These are phyloP conservation scores for Valencia hispanica DNA, from an alignment of 2,797 vertebrate genomes.

Conservation along the genomic window DNA sequence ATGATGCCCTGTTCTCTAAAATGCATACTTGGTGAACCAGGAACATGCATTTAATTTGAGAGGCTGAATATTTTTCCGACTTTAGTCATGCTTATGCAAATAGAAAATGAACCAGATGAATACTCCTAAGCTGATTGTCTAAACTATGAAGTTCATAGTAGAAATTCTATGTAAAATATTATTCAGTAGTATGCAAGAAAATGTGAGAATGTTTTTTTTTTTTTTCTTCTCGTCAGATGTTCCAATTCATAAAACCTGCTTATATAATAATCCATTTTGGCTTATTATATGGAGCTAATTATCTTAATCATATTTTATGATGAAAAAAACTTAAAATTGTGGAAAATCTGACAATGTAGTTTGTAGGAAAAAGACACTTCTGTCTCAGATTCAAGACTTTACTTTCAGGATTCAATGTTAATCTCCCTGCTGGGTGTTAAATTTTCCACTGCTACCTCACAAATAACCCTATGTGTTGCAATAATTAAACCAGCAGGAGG, in stretches of 20 bases:
- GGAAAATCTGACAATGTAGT: neutral
- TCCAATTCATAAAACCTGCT: neutral
- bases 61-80: slow-evolving; percentile 13
- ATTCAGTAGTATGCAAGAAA: no score
- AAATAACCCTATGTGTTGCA: slow-evolving; percentile 46
- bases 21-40: neutral
- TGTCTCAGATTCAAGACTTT: slow-evolving; percentile 12
- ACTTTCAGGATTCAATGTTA: slow-evolving; percentile 26
- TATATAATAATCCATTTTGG: neutral
- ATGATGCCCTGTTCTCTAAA: neutral
- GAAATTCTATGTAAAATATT: slow-evolving; percentile 23
- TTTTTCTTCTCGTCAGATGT: neutral
- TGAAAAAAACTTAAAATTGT: neutral
- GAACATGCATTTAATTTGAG: slow-evolving; percentile 2
- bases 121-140: slow-evolving; percentile 6
- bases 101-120: slow-evolving; percentile 12
- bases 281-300: neutral
- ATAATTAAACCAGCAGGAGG: slow-evolving; percentile 67
- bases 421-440: slow-evolving; percentile 39
- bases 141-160: slow-evolving; percentile 26
- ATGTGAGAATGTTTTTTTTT: neutral
- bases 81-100: slow-evolving; percentile 31
- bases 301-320: neutral
- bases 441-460: slow-evolving; percentile 39
- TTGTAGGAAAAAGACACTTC: neutral